Evolutionary conservation across 2,888 invertebrate genomes (phyloP), one percentile per base, ranked within the genome.

Genomic region (Gonocerus acuteangulatus): DNA sequence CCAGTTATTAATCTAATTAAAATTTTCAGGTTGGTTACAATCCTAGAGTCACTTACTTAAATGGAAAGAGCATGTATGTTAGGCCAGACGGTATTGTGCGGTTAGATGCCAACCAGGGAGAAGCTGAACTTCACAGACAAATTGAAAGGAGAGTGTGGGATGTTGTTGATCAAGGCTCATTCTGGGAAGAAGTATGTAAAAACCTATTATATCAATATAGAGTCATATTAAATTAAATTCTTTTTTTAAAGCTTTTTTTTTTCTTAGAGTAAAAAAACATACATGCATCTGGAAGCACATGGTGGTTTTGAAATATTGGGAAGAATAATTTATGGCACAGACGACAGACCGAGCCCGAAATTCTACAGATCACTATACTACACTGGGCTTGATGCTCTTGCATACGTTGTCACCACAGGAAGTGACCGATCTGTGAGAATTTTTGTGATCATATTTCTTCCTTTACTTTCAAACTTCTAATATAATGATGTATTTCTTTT

Each of bases 71-170:
- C 61, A 70, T 80, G 48, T 78, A 80, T 0, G 74, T 76, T 32
- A 77, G 82, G 64, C 73, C 76, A 1, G 76, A 79, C 70, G 75
- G 78, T 69, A 73, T 75, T 60, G 69, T 73, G 49, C 74, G 77
- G 45, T 71, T 77, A 48, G 73, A 78, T 61, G 22, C 23, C 63
- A 67, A 68, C 62, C 58, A 60, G 39, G 70, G 73, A 19, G 64
- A 71, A 1, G 65, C 76, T 21, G 65, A 67, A 19, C 68, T 77
- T 60, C 78, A 82, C 23, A 70, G 75, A 34, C 74, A 78, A 48
- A 78, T 78, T 62, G 80, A 82, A 66, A 74, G 75, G 51, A 81
- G 85, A 66, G 73, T 84, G 62, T 74, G 77, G 65, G 78, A 81
- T 56, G 79, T 82, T 44, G 81, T 85, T 69, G 82, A 85, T 56